phyloP scores from a whole-genome alignment of 2,113 vertebrate genomes.

The Tragulus kanchil region DNA sequence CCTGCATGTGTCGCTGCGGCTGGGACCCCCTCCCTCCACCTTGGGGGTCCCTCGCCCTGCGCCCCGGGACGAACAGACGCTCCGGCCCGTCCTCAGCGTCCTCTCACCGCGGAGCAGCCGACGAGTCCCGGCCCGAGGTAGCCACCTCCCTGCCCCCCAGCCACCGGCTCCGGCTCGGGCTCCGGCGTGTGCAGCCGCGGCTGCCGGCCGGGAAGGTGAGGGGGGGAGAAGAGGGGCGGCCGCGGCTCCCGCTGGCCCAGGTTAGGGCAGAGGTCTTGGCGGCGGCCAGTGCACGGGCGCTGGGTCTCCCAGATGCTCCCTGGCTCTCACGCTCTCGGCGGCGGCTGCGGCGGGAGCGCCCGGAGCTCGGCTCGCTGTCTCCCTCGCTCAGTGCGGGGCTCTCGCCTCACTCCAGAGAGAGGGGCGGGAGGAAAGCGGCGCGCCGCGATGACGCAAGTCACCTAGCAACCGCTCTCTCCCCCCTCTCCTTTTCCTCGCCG shows the following conservation, averaged over 20 bases:
- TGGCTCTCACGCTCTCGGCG: slow-evolving; percentile 62
- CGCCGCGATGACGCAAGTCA: slow-evolving; percentile 77
- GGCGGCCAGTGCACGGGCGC: slow-evolving; percentile 58
- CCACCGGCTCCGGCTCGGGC: slow-evolving; percentile 62
- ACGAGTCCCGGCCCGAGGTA: slow-evolving; percentile 46
- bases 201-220: slow-evolving; percentile 79
- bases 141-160: slow-evolving; percentile 78
- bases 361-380: slow-evolving; percentile 76
- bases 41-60: slow-evolving; percentile 66
- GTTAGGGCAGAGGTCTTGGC: slow-evolving; percentile 53
- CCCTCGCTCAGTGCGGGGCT: slow-evolving; percentile 82
- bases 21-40: slow-evolving; percentile 79
- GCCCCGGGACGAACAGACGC: slow-evolving; percentile 45
- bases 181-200: slow-evolving; percentile 79
- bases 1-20: slow-evolving; percentile 81
- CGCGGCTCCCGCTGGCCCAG: slow-evolving; percentile 67
- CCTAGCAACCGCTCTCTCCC: slow-evolving; percentile 80
- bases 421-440: slow-evolving; percentile 82
- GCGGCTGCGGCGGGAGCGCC: slow-evolving; percentile 44
- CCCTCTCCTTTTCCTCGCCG: slow-evolving; percentile 28
- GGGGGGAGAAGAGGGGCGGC: slow-evolving; percentile 65
- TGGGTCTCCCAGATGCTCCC: slow-evolving; percentile 54
- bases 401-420: slow-evolving; percentile 84
- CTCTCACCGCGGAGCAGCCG: slow-evolving; percentile 55
- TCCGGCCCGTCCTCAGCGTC: slow-evolving; percentile 57